Evolutionary conservation across 2,113 vertebrate species (phyloP).

Genomic region (Chaetodon auriga): DNA sequence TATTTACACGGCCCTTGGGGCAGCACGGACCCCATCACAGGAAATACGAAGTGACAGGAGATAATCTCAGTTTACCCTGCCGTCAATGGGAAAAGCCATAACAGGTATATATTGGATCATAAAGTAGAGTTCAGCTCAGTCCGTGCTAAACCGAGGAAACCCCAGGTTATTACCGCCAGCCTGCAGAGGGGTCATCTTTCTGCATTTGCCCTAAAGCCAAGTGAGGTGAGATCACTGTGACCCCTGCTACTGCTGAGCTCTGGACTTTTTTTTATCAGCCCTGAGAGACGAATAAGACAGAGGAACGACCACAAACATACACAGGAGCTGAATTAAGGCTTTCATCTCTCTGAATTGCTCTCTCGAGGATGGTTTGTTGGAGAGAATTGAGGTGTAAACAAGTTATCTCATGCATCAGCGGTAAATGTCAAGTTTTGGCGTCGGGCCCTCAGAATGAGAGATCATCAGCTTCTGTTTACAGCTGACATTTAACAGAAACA

Average conservation of each 20-base stretch:
- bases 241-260: slow-evolving; percentile 52
- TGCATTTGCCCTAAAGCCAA: slow-evolving; percentile 36
- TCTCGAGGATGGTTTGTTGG: neutral
- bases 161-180: slow-evolving; percentile 34
- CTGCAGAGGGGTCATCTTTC: slow-evolving; percentile 25
- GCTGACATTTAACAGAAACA: slow-evolving; percentile 7
- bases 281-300: neutral
- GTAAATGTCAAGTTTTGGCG: neutral
- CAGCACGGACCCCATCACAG: slow-evolving; percentile 19
- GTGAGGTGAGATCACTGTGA: slow-evolving; percentile 42
- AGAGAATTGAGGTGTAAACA: neutral
- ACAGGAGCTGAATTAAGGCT: slow-evolving; percentile 41
- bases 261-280: slow-evolving; percentile 35
- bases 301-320: slow-evolving; percentile 15
- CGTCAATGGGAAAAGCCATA: slow-evolving; percentile 38
- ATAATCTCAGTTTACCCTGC: slow-evolving; percentile 53
- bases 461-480: neutral
- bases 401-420: neutral
- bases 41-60: slow-evolving; percentile 55
- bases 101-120: slow-evolving; percentile 66
- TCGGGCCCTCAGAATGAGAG: neutral
- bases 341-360: slow-evolving; percentile 26
- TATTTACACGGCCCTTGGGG: slow-evolving; percentile 43
- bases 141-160: slow-evolving; percentile 17
- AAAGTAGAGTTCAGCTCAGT: slow-evolving; percentile 46